A percentile compares a stretch with the other conserved stretches of the same genome.
These are phyloP conservation scores for Tenthredo livida DNA, from an alignment of 2,888 invertebrate genomes.

Conservation along the genomic window DNA sequence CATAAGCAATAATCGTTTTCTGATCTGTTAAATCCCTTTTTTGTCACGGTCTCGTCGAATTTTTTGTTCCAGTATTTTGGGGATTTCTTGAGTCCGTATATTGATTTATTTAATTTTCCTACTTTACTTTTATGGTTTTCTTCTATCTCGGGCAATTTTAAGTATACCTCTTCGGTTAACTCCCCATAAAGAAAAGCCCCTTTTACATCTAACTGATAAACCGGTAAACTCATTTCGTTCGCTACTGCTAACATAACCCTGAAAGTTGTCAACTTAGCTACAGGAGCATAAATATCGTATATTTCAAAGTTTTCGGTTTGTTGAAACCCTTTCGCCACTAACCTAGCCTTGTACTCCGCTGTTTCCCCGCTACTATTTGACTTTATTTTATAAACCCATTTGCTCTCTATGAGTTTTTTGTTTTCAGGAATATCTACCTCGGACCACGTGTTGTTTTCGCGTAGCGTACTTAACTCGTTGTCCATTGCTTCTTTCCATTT, in stretches of 20 bases:
- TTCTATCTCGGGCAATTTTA: background rate
- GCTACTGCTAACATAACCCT: conserved; percentile 61
- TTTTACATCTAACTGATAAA: conserved; percentile 59
- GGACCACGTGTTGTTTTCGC: conserved; percentile 45
- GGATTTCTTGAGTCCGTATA: conserved; percentile 58
- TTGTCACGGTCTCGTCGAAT: conserved; percentile 54
- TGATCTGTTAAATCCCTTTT: conserved; percentile 53
- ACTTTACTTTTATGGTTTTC: conserved; percentile 39
- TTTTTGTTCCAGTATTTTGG: conserved; percentile 58
- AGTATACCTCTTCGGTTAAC: conserved; percentile 57
- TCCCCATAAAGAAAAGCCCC: conserved; percentile 60
- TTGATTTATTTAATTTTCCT: conserved; percentile 55
- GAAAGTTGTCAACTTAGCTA: conserved; percentile 60
- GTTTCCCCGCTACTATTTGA: background rate
- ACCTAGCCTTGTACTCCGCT: background rate
- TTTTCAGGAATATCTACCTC: background rate
- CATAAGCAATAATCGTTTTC: conserved; percentile 56
- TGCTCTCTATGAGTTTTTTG: background rate
- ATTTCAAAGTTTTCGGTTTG: conserved; percentile 51
- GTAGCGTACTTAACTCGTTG: conserved; percentile 31
- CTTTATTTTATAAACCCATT: conserved; percentile 34
- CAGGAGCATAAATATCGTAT: conserved; percentile 61
- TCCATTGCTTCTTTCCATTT: conserved; percentile 53
- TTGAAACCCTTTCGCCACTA: conserved; percentile 54
- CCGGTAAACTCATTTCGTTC: conserved; percentile 53